A percentile compares a stretch with the other conserved stretches of the same genome.
These are phyloP conservation scores for Aphidoletes aphidimyza DNA, from an alignment of 2,888 invertebrate genomes.

Conservation along the genomic window DNA sequence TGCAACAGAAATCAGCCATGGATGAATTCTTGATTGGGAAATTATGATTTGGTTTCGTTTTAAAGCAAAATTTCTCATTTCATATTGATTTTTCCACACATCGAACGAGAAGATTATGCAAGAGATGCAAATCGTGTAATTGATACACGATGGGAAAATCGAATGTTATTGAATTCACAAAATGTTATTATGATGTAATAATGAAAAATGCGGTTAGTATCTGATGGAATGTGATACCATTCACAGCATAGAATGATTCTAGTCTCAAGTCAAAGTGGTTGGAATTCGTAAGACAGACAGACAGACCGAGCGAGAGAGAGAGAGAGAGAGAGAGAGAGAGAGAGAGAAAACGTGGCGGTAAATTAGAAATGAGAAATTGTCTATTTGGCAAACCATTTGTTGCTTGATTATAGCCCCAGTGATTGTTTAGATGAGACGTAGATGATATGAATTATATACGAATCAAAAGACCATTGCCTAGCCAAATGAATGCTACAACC, in stretches of 20 bases:
- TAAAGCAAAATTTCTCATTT: constrained; percentile 22
- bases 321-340: background rate
- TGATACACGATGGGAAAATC: constrained; percentile 16
- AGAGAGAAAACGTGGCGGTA: background rate
- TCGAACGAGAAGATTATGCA: background rate
- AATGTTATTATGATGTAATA: background rate
- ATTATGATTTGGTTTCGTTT: constrained; percentile 10
- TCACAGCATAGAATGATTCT: background rate
- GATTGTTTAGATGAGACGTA: background rate
- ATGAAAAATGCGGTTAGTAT: background rate
- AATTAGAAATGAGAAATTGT: background rate
- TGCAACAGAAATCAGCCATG: background rate
- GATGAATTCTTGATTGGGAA: constrained; percentile 5
- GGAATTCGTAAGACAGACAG: no score
- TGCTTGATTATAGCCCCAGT: background rate
- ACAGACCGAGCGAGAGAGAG: background rate
- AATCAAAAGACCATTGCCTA: no score
- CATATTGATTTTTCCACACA: background rate
- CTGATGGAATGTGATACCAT: background rate
- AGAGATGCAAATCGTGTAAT: constrained; percentile 30
- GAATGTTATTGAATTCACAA: constrained; percentile 35
- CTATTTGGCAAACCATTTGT: background rate
- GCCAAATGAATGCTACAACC: no score
- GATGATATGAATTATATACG: background rate
- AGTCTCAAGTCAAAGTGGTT: background rate